A percentile compares a stretch with the other conserved stretches of the same genome.
Conservation (phyloP, 2,113 vertebrate genomes). For the Variabilichromis moorii region DNA sequence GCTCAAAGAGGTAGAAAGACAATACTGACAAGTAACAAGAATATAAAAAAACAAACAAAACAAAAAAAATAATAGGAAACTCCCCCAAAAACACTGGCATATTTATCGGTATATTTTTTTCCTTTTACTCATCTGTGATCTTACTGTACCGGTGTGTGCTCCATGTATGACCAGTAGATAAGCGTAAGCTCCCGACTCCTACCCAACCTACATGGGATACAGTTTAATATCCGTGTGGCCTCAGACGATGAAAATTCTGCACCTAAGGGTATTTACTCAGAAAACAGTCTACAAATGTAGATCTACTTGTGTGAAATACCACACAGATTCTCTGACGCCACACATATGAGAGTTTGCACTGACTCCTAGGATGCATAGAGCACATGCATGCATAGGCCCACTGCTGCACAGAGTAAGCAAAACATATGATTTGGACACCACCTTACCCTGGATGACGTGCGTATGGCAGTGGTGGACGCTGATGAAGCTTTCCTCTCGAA, state of each 20-base stretch:
- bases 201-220: background rate
- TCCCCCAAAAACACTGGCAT: background rate
- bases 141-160: background rate
- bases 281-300: constrained; percentile 50
- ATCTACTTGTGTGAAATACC: constrained; percentile 42
- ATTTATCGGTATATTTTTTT: background rate
- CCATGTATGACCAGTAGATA: constrained; percentile 31
- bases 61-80: background rate
- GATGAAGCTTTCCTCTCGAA: constrained; percentile 3
- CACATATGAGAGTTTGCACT: constrained; percentile 25
- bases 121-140: background rate
- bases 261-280: constrained; percentile 41
- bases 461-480: constrained; percentile 20
- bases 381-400: background rate
- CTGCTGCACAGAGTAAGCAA: background rate
- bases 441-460: constrained; percentile 51
- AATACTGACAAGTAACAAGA: background rate
- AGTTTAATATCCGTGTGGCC: background rate
- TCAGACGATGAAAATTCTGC: constrained; percentile 4
- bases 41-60: background rate
- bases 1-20: background rate
- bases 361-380: background rate
- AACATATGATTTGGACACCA: background rate
- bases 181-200: background rate
- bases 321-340: constrained; percentile 24